Conservation (phyloP, 1,140 invertebrate genomes). For the Drosophila guanche region DNA sequence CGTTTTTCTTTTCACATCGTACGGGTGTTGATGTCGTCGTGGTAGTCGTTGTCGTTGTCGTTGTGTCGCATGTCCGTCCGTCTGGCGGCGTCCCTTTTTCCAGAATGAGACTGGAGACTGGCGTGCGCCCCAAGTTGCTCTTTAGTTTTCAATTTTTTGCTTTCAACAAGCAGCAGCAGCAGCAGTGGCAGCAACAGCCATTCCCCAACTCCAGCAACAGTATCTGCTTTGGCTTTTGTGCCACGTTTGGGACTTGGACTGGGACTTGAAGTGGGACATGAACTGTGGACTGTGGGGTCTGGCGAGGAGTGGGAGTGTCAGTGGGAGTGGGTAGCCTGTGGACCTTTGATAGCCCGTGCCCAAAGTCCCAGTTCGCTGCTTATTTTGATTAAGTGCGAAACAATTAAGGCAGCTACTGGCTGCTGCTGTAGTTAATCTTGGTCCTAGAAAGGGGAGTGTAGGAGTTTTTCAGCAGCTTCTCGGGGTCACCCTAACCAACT, state of each 20-base stretch:
- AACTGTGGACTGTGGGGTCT: no score
- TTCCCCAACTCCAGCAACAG: slow-evolving; percentile 26
- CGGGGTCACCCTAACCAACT: slow-evolving; percentile 29
- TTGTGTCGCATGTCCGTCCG: slow-evolving; percentile 20
- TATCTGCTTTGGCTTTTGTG: slow-evolving; percentile 72
- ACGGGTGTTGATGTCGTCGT: slow-evolving; percentile 75
- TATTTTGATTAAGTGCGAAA: slow-evolving; percentile 81
- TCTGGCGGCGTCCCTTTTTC: slow-evolving; percentile 43
- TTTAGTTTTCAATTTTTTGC: slow-evolving; percentile 82
- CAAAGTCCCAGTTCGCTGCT: slow-evolving; percentile 51
- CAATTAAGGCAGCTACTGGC: slow-evolving; percentile 72
- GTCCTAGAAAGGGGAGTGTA: slow-evolving; percentile 5
- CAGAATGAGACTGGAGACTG: slow-evolving; percentile 28
- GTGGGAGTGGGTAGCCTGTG: slow-evolving; percentile 10
- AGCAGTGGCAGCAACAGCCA: slow-evolving; percentile 19
- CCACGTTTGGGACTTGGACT: slow-evolving; percentile 40
- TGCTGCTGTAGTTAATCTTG: slow-evolving; percentile 73
- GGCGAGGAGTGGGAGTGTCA: neutral
- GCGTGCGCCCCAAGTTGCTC: slow-evolving; percentile 80
- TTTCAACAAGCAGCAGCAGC: slow-evolving; percentile 37
- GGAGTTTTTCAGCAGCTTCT: slow-evolving; percentile 47
- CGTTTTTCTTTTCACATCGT: slow-evolving; percentile 78
- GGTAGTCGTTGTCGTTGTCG: slow-evolving; percentile 24
- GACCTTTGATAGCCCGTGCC: slow-evolving; percentile 47
- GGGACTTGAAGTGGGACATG: no score